phyloP scores from a whole-genome alignment of 2,113 vertebrate genomes.

The Cichladusa arquata region DNA sequence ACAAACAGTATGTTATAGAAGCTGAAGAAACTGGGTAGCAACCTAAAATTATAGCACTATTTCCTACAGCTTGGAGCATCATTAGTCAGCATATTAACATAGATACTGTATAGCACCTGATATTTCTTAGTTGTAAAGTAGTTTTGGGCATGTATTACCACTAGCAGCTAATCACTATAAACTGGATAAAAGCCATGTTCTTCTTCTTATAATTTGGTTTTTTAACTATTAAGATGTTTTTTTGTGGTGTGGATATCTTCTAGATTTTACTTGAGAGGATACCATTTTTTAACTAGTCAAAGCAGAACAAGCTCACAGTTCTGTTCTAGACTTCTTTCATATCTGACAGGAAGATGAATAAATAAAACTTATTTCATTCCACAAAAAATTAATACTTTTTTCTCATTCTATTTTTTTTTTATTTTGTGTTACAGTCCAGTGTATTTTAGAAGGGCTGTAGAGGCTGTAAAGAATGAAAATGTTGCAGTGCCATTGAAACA shows the following conservation, averaged over 20 bases:
- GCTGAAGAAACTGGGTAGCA: background rate
- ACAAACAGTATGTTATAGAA: background rate
- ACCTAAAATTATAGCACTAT: background rate
- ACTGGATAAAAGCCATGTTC: conserved; percentile 11
- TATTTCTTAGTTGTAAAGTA: background rate
- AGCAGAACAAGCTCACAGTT: background rate
- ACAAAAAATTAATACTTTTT: background rate
- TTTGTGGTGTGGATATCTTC: background rate
- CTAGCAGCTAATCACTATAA: background rate
- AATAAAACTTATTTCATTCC: background rate
- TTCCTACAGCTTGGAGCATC: background rate
- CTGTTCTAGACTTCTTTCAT: background rate
- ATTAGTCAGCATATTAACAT: background rate
- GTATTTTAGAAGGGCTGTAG: background rate
- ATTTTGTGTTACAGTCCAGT: background rate
- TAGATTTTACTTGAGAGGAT: background rate
- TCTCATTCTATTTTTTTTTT: background rate
- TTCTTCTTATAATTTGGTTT: background rate
- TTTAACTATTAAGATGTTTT: background rate
- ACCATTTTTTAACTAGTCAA: background rate
- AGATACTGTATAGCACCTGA: background rate
- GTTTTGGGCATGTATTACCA: background rate
- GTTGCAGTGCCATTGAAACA: background rate
- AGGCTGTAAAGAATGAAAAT: background rate
- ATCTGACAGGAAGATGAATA: background rate